Evolutionary conservation across 2,888 invertebrate species (phyloP), one percentile per base, ranked within the genome.

Genomic region (Halocaridina rubra): DNA sequence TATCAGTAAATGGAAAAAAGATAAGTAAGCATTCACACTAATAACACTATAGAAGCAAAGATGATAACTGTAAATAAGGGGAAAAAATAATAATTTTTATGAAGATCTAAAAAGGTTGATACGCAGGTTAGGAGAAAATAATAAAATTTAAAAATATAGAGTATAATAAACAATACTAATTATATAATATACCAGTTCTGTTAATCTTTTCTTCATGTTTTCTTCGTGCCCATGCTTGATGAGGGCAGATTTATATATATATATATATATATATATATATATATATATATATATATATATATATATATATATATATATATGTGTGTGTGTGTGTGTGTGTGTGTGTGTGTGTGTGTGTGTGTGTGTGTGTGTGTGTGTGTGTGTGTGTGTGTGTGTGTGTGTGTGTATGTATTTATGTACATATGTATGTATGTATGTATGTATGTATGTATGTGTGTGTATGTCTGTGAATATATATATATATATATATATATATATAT

Each of bases 351-450:
- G 61, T 61, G 61, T 61, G 61, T 61, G 13, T 61, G 61, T 61
- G 61, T 16, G n/a, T 61, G n/a, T 61, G 61, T 61, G 61, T 61
- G 61, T 61, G 61, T 61, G 61, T 61, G 61, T 61, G 61, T 61
- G 59, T 59, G 59, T 59, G 59, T 59, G 59, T 59, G 59, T 59
- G 59, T 59, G 59, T 59, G 59, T 59, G 59, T 59, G 61, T n/a
- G n/a, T n/a, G n/a, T n/a, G n/a, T n/a, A n/a, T n/a, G n/a, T n/a
- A n/a, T n/a, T n/a, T n/a, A n/a, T 61, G 61, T 7, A n/a, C 2
- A 8, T 7, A 8, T 7, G 61, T 61, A 10, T 27, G 27, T 27
- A 22, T 61, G 61, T 61, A 24, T 61, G 22, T 61, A 27, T 61
- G 61, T 10, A 24, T 61, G 10, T 61, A 16, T 61, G 22, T 61